phyloP scores from a whole-genome alignment of 2,113 vertebrate genomes.

The Azemiops feae region DNA sequence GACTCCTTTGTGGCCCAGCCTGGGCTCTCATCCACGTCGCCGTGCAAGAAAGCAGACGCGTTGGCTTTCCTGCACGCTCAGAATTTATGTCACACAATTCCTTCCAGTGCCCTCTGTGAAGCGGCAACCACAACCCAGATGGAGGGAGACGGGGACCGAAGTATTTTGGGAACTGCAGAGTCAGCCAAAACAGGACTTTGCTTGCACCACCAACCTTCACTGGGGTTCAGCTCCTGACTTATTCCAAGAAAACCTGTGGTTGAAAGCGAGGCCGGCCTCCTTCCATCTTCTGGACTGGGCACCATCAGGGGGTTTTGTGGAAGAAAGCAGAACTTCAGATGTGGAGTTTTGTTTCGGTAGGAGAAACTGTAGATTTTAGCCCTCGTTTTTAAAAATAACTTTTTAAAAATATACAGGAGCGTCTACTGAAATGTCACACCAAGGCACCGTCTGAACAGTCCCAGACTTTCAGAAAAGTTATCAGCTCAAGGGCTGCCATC shows the following conservation, averaged over 20 bases:
- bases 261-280: background rate
- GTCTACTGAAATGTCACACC: too few species aligned
- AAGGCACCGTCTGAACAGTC: background rate
- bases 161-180: background rate
- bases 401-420: background rate
- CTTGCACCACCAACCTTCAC: background rate
- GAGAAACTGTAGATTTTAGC: background rate
- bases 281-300: background rate
- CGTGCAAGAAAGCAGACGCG: background rate
- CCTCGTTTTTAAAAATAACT: background rate
- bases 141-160: background rate
- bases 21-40: slow-evolving; percentile 23
- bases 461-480: background rate
- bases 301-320: background rate
- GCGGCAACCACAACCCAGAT: background rate
- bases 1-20: slow-evolving; percentile 19
- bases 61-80: background rate
- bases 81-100: background rate
- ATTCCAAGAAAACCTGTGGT: background rate
- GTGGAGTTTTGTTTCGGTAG: background rate
- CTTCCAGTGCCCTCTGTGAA: background rate
- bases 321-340: background rate
- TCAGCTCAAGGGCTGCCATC: background rate
- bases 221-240: background rate
- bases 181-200: background rate